phyloP scores from a whole-genome alignment of 1,140 invertebrate species.

The Drosophila watanabei region DNA sequence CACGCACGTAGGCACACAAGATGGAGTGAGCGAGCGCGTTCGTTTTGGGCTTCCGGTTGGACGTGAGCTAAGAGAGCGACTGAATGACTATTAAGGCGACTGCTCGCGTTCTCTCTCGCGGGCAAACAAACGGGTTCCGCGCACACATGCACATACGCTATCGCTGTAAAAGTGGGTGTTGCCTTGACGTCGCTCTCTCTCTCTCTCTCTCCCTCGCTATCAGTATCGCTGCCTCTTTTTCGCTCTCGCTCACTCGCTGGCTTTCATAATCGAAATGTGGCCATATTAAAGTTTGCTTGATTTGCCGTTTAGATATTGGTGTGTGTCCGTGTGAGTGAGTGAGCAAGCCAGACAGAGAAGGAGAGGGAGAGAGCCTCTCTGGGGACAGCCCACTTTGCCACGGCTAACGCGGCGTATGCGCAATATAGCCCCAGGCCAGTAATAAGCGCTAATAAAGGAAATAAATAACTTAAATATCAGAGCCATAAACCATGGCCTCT shows the following conservation, averaged over 20 bases:
- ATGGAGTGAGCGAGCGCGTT: conserved; percentile 66
- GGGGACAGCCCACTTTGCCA: conserved; percentile 74
- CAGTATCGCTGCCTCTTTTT: conserved; percentile 2
- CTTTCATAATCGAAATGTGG: conserved; percentile 72
- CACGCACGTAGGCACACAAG: conserved; percentile 33
- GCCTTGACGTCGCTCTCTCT: conserved; percentile 44
- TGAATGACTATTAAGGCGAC: conserved; percentile 40
- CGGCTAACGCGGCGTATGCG: conserved; percentile 73
- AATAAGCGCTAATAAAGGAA: conserved; percentile 36
- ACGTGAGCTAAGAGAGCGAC: conserved; percentile 68
- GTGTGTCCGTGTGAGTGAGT: conserved; percentile 10
- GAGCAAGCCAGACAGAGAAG: not conserved
- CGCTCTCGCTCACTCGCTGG: conserved; percentile 22
- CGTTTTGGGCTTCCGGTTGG: conserved; percentile 75
- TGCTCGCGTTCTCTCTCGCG: conserved; percentile 46
- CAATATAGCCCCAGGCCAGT: conserved; percentile 57
- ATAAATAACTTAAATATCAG: conserved; percentile 33
- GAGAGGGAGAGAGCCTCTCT: conserved; percentile 35
- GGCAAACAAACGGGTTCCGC: conserved; percentile 78
- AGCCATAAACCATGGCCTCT: conserved; percentile 38
- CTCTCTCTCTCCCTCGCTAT: conserved; percentile 14
- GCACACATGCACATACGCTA: conserved; percentile 30
- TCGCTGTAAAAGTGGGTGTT: conserved; percentile 74
- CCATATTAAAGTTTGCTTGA: conserved; percentile 83
- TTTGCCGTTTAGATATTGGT: conserved; percentile 77